Base-by-base conservation (phyloP, 2,797 vertebrate species). In the Distichodus sexfasciatus region DNA sequence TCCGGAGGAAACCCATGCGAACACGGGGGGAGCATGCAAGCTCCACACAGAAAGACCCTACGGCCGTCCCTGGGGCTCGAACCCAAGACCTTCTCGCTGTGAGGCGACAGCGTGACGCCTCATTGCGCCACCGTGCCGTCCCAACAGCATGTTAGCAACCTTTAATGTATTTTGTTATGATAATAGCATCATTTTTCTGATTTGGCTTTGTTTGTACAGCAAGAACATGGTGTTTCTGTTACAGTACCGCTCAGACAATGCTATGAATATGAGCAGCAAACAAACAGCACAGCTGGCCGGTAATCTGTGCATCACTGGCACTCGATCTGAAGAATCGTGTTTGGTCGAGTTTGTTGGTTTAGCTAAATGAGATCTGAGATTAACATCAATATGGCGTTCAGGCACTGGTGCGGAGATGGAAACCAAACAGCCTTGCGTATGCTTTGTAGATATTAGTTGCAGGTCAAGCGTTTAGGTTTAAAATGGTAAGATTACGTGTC, bases 381-480 rank as follows among this genome's bases (percentile, higher is more conserved):
- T 86, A 87, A 84, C 76, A 80, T 26, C 65, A 71, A 76, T 71
- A 63, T 87, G 86, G 81, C 80, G 80, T 84, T 79, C 78, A 85
- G 81, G 74, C 79, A 79, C 76, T 83, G 17, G 36, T 33, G 36
- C 4, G 5, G 28, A 48, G 54, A 60, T 2, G 3, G 14, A 66
- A 47, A 6, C 6, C 38, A 62, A 44, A 57, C 35, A 38, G 46
- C 51, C 53, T 29, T 36, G 50, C 24, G 36, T 33, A 21, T 21
- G 31, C 53, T 21, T 23, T 40, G 41, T 48, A 35, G 26, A 53
- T 19, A 31, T 24, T 65, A 40, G 44, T 29, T 35, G 29, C 43
- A 53, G 41, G 41, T 41, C 40, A 41, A 38, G 10, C 9, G 7
- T 23, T 57, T 57, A 28, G 23, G 23, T n/a, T 8, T 19, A 21